Evolutionary conservation across 2,113 vertebrate species (phyloP).

Genomic region (Vicugna pacos): DNA sequence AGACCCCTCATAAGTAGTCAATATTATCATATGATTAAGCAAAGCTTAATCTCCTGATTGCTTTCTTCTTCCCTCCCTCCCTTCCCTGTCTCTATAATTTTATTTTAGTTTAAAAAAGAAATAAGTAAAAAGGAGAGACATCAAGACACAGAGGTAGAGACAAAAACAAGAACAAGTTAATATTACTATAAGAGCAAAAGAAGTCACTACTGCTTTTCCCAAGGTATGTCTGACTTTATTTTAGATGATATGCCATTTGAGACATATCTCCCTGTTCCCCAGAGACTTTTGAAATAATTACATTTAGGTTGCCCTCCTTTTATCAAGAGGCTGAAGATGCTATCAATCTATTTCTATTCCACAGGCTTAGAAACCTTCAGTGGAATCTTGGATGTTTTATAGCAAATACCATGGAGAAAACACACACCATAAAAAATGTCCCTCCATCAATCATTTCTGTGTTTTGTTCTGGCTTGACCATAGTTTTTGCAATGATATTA

Average conservation of each 20-base stretch:
- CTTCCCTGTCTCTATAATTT: background rate
- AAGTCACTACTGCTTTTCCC: constrained; percentile 12
- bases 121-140: background rate
- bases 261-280: constrained; percentile 48
- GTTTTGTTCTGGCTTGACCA: constrained; percentile 44
- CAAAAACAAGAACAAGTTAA: background rate
- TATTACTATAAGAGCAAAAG: background rate
- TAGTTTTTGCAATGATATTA: background rate
- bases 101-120: constrained; percentile 9
- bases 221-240: constrained; percentile 47
- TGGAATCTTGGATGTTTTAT: constrained; percentile 58
- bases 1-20: background rate
- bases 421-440: constrained; percentile 50
- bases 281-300: constrained; percentile 67
- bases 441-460: constrained; percentile 61
- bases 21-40: background rate
- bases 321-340: constrained; percentile 67
- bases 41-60: background rate
- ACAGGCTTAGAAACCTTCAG: background rate
- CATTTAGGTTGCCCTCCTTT: constrained; percentile 51
- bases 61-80: background rate
- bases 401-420: constrained; percentile 56
- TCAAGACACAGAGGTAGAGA: background rate
- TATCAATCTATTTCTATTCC: constrained; percentile 17
- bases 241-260: constrained; percentile 59